A percentile compares a stretch with the other conserved stretches of the same genome.
phyloP scores from a whole-genome alignment of 2,797 vertebrate genomes.

The Crocidura indochinensis region DNA sequence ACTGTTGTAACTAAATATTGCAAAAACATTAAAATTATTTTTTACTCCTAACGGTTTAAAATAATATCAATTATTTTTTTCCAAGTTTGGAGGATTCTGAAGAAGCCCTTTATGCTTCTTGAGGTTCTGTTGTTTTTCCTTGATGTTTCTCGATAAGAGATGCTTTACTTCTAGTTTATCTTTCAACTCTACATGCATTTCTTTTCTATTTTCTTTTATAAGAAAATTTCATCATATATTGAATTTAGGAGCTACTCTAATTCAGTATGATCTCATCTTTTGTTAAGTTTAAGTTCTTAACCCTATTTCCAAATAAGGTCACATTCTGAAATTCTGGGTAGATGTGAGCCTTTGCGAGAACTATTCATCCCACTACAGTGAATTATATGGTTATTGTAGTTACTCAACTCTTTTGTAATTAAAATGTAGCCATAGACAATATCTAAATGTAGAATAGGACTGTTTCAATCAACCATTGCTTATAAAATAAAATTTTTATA shows the following conservation, averaged over 20 bases:
- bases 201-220: neutral
- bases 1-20: neutral
- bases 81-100: neutral
- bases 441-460: neutral
- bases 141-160: neutral
- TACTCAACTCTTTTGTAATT: neutral
- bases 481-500: slow-evolving; percentile 48
- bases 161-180: neutral
- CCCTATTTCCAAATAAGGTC: slow-evolving; percentile 28
- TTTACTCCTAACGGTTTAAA: slow-evolving; percentile 14
- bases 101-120: neutral
- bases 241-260: neutral
- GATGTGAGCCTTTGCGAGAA: neutral
- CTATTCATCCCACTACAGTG: neutral
- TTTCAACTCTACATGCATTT: neutral
- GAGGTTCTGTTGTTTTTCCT: neutral
- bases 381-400: neutral
- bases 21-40: neutral
- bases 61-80: neutral
- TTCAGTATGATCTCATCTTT: slow-evolving; percentile 4
- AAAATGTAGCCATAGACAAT: neutral
- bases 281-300: neutral
- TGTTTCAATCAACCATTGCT: slow-evolving; percentile 19
- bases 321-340: slow-evolving; percentile 31
- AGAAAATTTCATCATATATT: neutral